Base-by-base conservation (phyloP, 2,888 invertebrate genomes). In the Azorinus chamasolen region DNA sequence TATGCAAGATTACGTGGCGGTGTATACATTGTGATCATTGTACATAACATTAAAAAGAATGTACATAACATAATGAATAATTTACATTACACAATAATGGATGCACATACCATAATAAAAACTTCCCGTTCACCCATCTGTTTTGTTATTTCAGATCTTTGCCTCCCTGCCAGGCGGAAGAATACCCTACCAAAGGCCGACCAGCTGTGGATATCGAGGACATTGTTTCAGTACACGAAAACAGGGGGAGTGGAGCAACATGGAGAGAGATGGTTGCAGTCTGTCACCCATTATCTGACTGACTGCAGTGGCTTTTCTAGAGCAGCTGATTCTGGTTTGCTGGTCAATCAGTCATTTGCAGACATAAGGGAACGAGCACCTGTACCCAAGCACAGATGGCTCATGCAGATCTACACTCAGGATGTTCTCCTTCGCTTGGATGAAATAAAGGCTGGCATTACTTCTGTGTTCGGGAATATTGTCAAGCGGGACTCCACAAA, bases 401-500 rank as follows among this genome's bases (percentile, higher is more conserved):
- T 71, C 2, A 32, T 45, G 45, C 27, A 37, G 8, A 71, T 83
- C 1, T 86, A 82, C 51, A 63, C 61, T 14, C 24, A 48, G 22
- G 85, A 87, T 68, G 78, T 85, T 10, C 37, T 80, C 22, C 22
- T 20, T 10, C 20, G 85, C 8, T n/a, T 83, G n/a, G 74, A 73
- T 22, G 82, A 80, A 14, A 65, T 84, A 5, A 85, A 87, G 64
- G 84, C 84, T 4, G 46, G 69, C 14, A 79, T 86, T 3, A 86
- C 84, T 1, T 80, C 84, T 0, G 58, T 64, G 1, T 82, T 75
- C 63, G 87, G 86, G 0, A 10, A 41, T 2, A 53, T 86, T 20
- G 51, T 87, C 8, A 87, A 87, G 45, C 71, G 84, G 48, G 86
- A 87, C 46, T 87, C 87, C 16, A 87, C 86, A 0, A 87, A 84